These are phyloP conservation scores for Prietella phreatophila DNA, from an alignment of 2,113 vertebrate species.

Conservation along the genomic window DNA sequence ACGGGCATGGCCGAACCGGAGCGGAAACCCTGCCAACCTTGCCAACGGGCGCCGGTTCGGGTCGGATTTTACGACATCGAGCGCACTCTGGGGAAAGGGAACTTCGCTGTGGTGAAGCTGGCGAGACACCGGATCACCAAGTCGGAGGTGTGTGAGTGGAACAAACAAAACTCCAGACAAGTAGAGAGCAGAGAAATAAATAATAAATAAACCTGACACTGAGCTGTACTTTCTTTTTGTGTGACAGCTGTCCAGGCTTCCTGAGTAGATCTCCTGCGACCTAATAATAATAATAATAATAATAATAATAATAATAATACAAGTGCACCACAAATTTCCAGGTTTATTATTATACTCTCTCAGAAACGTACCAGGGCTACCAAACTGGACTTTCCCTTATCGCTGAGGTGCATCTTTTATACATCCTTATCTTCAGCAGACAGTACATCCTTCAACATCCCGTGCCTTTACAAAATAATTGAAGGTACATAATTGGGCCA, in stretches of 20 bases:
- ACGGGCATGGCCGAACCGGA: constrained; percentile 93
- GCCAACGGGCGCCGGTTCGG: constrained; percentile 84
- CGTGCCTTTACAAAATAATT: background rate
- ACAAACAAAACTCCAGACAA: background rate
- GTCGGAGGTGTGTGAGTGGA: constrained; percentile 81
- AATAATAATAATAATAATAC: background rate
- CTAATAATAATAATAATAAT: background rate
- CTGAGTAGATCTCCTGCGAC: background rate
- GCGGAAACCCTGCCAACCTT: constrained; percentile 80
- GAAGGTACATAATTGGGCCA: background rate
- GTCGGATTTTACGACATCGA: constrained; percentile 98
- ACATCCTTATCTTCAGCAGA: background rate
- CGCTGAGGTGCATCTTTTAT: background rate
- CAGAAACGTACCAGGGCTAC: background rate
- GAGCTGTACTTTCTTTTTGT: background rate
- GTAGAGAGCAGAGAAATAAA: background rate
- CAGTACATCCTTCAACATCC: background rate
- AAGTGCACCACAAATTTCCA: background rate
- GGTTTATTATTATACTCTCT: background rate
- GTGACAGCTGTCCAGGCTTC: background rate
- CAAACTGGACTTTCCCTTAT: background rate
- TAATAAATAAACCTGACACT: background rate
- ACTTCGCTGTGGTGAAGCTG: constrained; percentile 96
- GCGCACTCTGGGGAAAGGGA: constrained; percentile 93
- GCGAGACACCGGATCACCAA: constrained; percentile 94